phyloP scores from a whole-genome alignment of 1,140 invertebrate species.

The Adelges cooleyi region DNA sequence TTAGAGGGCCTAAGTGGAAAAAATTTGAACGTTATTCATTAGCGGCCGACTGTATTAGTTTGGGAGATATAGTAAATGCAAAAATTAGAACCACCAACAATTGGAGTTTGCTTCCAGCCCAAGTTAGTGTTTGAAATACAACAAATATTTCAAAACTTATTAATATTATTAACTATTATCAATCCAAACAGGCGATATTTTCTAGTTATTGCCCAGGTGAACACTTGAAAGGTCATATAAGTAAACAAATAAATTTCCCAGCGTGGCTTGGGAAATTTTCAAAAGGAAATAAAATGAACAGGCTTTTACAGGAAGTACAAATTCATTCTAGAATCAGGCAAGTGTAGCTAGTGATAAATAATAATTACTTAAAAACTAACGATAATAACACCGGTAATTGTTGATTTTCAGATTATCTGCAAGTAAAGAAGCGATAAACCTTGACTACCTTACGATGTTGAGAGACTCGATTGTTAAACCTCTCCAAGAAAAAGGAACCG shows the following conservation, averaged over 20 bases:
- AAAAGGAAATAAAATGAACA: conserved; percentile 61
- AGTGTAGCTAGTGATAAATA: conserved; percentile 28
- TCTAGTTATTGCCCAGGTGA: conserved; percentile 82
- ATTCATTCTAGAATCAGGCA: conserved; percentile 68
- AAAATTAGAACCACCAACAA: conserved; percentile 62
- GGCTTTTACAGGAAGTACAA: conserved; percentile 71
- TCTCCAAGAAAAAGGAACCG: conserved; percentile 51
- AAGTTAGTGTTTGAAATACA: conserved; percentile 42
- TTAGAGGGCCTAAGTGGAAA: conserved; percentile 44
- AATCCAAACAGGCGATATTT: conserved; percentile 60
- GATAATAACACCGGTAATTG: neutral
- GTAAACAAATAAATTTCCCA: conserved; percentile 77
- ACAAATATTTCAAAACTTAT: conserved; percentile 13
- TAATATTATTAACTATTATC: conserved; percentile 16
- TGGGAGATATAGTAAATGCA: conserved; percentile 75
- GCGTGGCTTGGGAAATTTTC: conserved; percentile 94
- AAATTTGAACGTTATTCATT: conserved; percentile 56
- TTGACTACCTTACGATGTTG: conserved; percentile 71
- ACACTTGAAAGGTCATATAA: conserved; percentile 64
- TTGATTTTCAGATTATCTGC: conserved; percentile 52
- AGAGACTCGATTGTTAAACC: conserved; percentile 60
- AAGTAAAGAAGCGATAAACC: conserved; percentile 59
- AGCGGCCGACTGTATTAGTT: conserved; percentile 70
- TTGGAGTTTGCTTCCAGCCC: conserved; percentile 83
- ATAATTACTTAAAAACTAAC: neutral